Percentiles rank a stretch among this genome's conserved stretches.
Evolutionary conservation across 2,888 invertebrate species (phyloP).

Genomic region (Tipula lateralis): DNA sequence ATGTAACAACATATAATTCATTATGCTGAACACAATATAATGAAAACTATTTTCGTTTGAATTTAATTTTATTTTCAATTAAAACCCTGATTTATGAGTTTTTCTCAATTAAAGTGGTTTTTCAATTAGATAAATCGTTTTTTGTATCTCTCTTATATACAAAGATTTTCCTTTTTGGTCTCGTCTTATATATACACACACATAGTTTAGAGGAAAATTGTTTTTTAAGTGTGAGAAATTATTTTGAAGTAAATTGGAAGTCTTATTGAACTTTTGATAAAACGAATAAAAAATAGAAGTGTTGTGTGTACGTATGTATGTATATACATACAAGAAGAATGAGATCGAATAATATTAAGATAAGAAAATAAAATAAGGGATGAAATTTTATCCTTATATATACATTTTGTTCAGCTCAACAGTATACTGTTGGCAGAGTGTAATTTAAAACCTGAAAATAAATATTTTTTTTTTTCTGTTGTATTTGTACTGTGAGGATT

Average conservation of each 20-base stretch:
- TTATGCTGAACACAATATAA: background rate
- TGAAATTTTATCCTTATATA: constrained; percentile 24
- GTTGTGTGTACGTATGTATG: background rate
- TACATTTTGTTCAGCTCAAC: background rate
- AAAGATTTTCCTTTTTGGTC: background rate
- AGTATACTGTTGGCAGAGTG: constrained; percentile 6
- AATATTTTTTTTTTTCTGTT: background rate
- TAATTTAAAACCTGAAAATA: constrained; percentile 24
- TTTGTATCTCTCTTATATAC: background rate
- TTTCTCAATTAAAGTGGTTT: constrained; percentile 24
- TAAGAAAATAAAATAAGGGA: constrained; percentile 19
- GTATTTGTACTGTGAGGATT: background rate
- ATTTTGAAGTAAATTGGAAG: constrained; percentile 5
- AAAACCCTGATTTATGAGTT: background rate
- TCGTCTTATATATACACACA: background rate
- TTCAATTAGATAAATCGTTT: constrained; percentile 24
- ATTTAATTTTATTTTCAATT: background rate
- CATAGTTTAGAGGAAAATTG: background rate
- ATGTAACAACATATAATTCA: constrained; percentile 1
- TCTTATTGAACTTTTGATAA: constrained; percentile 19
- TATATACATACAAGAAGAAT: background rate
- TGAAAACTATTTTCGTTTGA: constrained; percentile 9
- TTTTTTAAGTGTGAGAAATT: constrained; percentile 6
- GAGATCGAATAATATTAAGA: constrained; percentile 19
- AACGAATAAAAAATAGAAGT: background rate